These are phyloP conservation scores for Ornithoptera priamus DNA, from an alignment of 2,888 invertebrate species.

Conservation along the genomic window DNA sequence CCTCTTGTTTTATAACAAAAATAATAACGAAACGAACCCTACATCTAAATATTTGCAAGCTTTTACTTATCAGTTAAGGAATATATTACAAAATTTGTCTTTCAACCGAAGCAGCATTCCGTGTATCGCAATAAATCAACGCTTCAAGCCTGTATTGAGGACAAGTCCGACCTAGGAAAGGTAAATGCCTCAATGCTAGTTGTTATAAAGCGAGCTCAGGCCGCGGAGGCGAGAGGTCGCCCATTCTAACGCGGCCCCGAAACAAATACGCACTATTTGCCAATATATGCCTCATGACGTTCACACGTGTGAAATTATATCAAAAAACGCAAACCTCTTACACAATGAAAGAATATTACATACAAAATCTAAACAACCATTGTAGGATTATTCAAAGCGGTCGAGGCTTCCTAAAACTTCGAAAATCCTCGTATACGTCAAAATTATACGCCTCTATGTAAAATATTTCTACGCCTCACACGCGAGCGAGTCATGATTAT, in stretches of 20 bases:
- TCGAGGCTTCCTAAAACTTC: background rate
- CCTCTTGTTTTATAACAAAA: background rate
- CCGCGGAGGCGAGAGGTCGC: conserved; percentile 69
- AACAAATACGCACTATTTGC: conserved; percentile 71
- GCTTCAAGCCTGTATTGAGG: conserved; percentile 71
- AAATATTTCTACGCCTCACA: background rate
- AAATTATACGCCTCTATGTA: conserved; percentile 1
- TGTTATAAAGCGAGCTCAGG: conserved; percentile 50
- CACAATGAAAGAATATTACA: background rate
- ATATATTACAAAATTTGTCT: conserved; percentile 68
- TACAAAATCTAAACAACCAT: background rate
- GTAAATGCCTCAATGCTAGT: conserved; percentile 75
- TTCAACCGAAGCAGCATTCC: conserved; percentile 64
- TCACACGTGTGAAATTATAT: conserved; percentile 15
- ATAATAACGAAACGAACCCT: background rate
- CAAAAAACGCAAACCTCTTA: background rate
- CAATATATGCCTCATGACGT: conserved; percentile 46
- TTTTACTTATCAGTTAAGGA: conserved; percentile 40
- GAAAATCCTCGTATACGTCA: background rate
- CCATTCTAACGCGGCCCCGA: conserved; percentile 71
- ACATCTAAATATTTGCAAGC: background rate
- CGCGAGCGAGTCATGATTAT: background rate
- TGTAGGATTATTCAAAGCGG: background rate
- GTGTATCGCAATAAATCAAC: conserved; percentile 72
- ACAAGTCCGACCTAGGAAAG: conserved; percentile 76